phyloP scores from a whole-genome alignment of 2,113 vertebrate species.

The Archilochus colubris region DNA sequence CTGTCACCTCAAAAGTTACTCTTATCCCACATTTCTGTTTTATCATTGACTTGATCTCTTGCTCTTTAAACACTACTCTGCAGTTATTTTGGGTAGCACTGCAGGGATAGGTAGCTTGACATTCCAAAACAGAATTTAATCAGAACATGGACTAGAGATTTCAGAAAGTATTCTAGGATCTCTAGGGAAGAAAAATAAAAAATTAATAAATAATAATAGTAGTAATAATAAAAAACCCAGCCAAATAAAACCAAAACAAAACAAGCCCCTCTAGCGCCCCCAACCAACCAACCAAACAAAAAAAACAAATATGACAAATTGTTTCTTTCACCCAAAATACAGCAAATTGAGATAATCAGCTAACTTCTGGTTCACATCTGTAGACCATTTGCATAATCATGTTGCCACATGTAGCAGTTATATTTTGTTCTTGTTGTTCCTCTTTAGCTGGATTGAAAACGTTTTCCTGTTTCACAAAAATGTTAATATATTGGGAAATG shows the following conservation, averaged over 20 bases:
- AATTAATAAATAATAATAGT: too few species aligned
- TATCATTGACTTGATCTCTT: not conserved
- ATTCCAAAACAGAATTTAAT: not conserved
- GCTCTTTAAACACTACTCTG: not conserved
- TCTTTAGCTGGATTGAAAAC: not conserved
- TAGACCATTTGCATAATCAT: slow-evolving; percentile 18
- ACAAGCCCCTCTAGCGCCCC: too few species aligned
- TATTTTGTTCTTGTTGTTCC: not conserved
- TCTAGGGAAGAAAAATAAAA: not conserved
- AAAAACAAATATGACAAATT: not conserved
- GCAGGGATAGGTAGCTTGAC: not conserved
- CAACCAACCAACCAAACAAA: too few species aligned
- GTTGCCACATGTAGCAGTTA: slow-evolving; percentile 15
- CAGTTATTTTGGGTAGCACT: not conserved
- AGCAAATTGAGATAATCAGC: slow-evolving; percentile 10
- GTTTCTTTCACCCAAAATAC: not conserved
- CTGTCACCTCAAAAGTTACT: not conserved
- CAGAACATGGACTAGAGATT: not conserved
- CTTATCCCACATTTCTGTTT: not conserved
- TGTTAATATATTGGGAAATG: not conserved
- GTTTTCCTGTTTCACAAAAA: slow-evolving; percentile 23
- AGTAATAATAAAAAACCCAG: too few species aligned
- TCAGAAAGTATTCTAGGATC: not conserved
- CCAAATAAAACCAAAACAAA: too few species aligned
- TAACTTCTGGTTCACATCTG: slow-evolving; percentile 45